Evolutionary conservation across 2,797 vertebrate species (phyloP).

Genomic region (Tolypeutes matacus): DNA sequence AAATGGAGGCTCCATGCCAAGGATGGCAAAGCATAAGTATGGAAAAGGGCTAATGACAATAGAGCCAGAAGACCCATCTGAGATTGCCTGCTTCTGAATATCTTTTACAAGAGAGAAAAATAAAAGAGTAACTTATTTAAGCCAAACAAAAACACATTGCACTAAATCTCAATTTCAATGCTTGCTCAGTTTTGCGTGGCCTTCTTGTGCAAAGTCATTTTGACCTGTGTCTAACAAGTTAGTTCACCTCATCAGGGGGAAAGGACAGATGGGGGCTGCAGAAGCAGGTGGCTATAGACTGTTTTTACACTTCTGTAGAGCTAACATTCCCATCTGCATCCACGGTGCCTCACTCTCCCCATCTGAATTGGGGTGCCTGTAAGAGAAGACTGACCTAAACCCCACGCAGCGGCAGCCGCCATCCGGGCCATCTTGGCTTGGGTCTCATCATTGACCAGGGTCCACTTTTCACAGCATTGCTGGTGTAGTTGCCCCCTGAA

Average conservation of each 20-base stretch:
- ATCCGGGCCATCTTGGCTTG: slow-evolving; percentile 99
- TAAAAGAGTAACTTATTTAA: neutral
- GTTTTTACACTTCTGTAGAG: neutral
- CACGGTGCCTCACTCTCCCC: neutral
- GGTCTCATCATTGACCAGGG: slow-evolving; percentile 96
- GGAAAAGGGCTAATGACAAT: neutral
- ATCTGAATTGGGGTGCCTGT: neutral
- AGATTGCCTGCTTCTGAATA: neutral
- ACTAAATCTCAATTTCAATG: neutral
- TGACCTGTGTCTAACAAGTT: neutral
- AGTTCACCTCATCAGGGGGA: neutral
- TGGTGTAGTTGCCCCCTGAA: slow-evolving; percentile 98
- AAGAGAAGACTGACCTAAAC: slow-evolving; percentile 91
- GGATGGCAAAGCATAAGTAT: neutral
- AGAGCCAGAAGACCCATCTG: neutral
- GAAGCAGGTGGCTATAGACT: neutral
- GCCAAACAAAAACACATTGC: neutral
- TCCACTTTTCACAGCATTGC: slow-evolving; percentile 99
- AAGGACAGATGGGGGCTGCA: accelerated
- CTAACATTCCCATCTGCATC: neutral
- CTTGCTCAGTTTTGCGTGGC: neutral
- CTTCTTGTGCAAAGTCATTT: neutral
- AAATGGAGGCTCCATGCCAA: neutral
- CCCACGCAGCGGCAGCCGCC: slow-evolving; percentile 99
- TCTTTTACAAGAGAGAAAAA: slow-evolving; percentile 21